Base-by-base conservation (phyloP, 2,113 vertebrate genomes). In the Oenanthe oenanthe region DNA sequence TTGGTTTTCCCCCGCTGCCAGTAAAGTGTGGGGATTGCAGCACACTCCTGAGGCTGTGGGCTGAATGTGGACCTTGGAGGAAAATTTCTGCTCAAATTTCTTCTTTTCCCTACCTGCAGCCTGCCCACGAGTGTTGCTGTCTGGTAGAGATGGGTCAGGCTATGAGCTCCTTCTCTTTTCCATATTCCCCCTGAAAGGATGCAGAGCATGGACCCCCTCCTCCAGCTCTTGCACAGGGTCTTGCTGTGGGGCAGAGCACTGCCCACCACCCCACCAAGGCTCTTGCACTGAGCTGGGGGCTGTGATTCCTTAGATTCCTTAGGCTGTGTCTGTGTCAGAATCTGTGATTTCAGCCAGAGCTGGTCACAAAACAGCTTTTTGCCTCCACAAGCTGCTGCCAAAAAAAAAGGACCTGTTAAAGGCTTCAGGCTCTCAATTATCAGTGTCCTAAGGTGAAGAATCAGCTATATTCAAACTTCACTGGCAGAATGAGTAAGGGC, bases 91-190 rank as follows among this genome's bases (percentile, higher is more conserved):
- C 67, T 61, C 17, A 17, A 4, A 2, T 88, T 91, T 92, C 26
- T 71, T 47, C 16, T 77, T 67, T 72, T 26, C 19, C 24, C 4
- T 18, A 25, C 2, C 4, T 71, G 66, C 82, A 78, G 26, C 43
- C 31, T 71, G 20, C 38, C 2, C 1, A 1, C 10, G 11, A 21
- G 26, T 6, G 0, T n/a, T 40, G 47, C 26, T 81, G 50, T n/a
- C 19, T 24, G 3, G 40, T 8, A 48, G 74, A 36, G 45, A 34
- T 40, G 63, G 61, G n/a, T 73, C 54, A 75, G 54, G 14, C 32
- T 38, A 28, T 0, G 2, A 56, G 13, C 38, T 88, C 57, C 47
- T 85, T 36, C 34, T 32, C 22, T 50, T 65, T 77, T 38, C 26
- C 7, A 1, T 62, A 3, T 48, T 36, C 3, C 9, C 13, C 1